Base-by-base conservation (phyloP, 30 jellyfish, hydroid and myxozoan species). In the Phacellophora camtschatica region DNA sequence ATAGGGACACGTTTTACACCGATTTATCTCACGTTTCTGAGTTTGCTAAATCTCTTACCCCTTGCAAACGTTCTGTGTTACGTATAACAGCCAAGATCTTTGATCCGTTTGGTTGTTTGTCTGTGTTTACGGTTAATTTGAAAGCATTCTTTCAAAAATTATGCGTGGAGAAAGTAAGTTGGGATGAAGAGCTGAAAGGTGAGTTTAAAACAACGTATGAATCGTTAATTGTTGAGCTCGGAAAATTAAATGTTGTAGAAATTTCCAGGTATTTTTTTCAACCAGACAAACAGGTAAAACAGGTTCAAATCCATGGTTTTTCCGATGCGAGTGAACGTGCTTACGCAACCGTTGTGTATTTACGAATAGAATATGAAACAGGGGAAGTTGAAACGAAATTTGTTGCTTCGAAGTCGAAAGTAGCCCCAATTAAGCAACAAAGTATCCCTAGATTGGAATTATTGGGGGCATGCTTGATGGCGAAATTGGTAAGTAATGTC, bases 321-420 rank as follows among this genome's bases (percentile, higher is more conserved):
- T 80, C 96, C 25, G 95, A 72, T 35, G 85, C 92, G 4, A 81
- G 92, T 46, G 79, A 62, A 46, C 58, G 56, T 51, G 81, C 77
- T 42, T 88, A 56, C 23, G 90, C 84, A 2, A 43, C 86, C 28
- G 90, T 80, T 12, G 96, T 81, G 18, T 69, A 88, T 65, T 36
- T 88, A 32, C 59, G 95, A 2, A 54, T 63, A 6, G 75, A 45
- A 7, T 66, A 79, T 49, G 75, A 69, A 13, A 25, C 86, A 25
- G 95, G 87, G 27, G 83, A 83, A 29, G 88, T 88, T 7, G 28
- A 30, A 3, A 61, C 66, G 13, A 28, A 29, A 3, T 81, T 88
- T 23, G 30, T 81, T 10, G 74, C 88, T 5, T 82, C 97, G 16
- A 88, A 88, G 54, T 56, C 95, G 13, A 88, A 72, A 42, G 97